These are phyloP conservation scores for Portunus trituberculatus DNA, from an alignment of 1,140 invertebrate species.

Conservation along the genomic window DNA sequence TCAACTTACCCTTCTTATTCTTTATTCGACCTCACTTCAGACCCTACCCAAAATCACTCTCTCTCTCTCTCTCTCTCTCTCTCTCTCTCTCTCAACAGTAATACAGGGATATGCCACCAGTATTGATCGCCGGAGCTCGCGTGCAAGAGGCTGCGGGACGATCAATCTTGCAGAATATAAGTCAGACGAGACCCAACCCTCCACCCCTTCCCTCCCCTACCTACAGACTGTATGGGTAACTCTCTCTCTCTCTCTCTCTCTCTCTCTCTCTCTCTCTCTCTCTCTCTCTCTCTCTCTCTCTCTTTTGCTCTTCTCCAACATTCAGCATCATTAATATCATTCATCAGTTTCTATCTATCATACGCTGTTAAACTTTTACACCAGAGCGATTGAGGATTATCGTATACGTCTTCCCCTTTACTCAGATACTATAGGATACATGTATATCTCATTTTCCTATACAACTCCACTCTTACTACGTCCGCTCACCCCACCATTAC, in stretches of 20 bases:
- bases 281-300: not conserved
- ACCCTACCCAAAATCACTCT: not conserved
- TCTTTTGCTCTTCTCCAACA: not conserved
- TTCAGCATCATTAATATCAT: too few species aligned
- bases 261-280: slow-evolving; percentile 42
- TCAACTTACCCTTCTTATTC: too few species aligned
- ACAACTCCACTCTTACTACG: too few species aligned
- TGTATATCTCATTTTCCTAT: too few species aligned
- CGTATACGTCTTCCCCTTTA: too few species aligned
- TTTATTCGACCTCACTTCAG: not conserved
- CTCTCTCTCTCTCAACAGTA: not conserved
- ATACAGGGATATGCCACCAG: slow-evolving; percentile 20
- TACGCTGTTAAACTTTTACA: too few species aligned
- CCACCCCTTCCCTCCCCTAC: slow-evolving; percentile 24
- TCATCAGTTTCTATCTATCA: too few species aligned
- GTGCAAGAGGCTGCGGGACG: slow-evolving; percentile 33
- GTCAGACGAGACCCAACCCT: not conserved
- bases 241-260: not conserved
- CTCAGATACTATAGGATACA: too few species aligned
- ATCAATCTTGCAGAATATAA: slow-evolving; percentile 36
- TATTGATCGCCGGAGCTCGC: slow-evolving; percentile 30
- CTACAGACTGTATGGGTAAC: not conserved
- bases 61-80: not conserved
- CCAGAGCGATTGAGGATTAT: too few species aligned
- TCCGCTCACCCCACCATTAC: too few species aligned